Conservation (phyloP, 2,797 vertebrate species). For the Ceyx erithaca region DNA sequence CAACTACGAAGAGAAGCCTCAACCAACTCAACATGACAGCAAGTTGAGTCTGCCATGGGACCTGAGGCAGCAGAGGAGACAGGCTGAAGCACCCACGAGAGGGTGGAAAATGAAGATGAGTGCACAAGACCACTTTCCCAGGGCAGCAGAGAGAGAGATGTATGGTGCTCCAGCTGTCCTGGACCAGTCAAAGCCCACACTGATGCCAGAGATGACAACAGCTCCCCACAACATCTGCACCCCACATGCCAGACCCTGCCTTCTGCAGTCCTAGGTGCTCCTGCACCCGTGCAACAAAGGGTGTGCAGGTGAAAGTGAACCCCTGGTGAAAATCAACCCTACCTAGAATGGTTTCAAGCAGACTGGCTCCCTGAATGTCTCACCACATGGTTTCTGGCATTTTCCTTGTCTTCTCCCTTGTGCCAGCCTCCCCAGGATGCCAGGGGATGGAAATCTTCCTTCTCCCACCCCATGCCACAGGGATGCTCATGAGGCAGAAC, state of each 20-base stretch:
- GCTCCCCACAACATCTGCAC: background rate
- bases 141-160: accelerated
- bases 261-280: background rate
- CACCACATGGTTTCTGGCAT: background rate
- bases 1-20: background rate
- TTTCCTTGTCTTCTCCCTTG: background rate
- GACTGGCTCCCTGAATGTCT: background rate
- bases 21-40: background rate
- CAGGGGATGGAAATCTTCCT: background rate
- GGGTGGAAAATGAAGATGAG: background rate
- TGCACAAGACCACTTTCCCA: background rate
- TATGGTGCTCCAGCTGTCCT: background rate
- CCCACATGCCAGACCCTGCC: accelerated
- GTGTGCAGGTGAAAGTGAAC: background rate
- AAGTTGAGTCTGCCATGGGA: background rate
- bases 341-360: background rate
- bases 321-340: background rate
- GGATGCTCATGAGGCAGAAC: background rate
- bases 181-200: accelerated
- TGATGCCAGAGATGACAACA: background rate
- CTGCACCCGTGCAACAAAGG: background rate
- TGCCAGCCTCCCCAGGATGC: background rate
- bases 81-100: background rate
- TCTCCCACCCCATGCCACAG: background rate
- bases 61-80: background rate